Evolutionary conservation across 2,113 vertebrate species (phyloP), one percentile per base, ranked within the genome.

Genomic region (Poecile atricapillus): DNA sequence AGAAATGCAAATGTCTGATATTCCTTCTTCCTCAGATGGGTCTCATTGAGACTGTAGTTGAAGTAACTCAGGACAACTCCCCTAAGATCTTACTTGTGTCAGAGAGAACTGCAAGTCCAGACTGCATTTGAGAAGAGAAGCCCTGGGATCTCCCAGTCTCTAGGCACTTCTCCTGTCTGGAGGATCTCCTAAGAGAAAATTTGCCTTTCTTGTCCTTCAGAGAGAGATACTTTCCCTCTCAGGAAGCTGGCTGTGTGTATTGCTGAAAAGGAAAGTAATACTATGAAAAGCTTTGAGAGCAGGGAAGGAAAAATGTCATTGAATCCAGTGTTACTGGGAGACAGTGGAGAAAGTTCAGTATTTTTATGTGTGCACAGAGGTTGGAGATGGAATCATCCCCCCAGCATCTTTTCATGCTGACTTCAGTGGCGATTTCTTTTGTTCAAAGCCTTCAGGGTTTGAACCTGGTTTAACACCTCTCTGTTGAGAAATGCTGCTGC

Each of bases 401-500:
- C 7, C 5, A 2, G 13, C 16, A 86, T 43, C 43, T 80, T 74
- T 95, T 70, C 11, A 0, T 8, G 0, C 5, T 64, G 33, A 43
- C 8, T 94, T 93, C 44, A 80, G 67, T 80, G 67, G 27, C 50
- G 69, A 8, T 19, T 62, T 70, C 39, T 69, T 73, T 85, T 82
- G 9, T 69, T 89, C 43, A 77, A 83, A 95, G 43, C 63, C 63
- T 70, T 80, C 60, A 78, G 64, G 35, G 53, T 70, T 77, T 96
- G 79, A 96, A 94, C 71, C 68, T 46, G 71, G 47, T 88, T 93
- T 90, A 94, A 92, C 76, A 92, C 76, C 23, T 70, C 82, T 68
- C 47, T 83, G 33, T 88, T 95, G 87, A 93, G 83, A 91, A 94
- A 96, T 92, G 93, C 76, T 92, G 47, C 82, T 64, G 83, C 47